Conservation (phyloP, 2,797 vertebrate genomes). For the Phoebastria nigripes region DNA sequence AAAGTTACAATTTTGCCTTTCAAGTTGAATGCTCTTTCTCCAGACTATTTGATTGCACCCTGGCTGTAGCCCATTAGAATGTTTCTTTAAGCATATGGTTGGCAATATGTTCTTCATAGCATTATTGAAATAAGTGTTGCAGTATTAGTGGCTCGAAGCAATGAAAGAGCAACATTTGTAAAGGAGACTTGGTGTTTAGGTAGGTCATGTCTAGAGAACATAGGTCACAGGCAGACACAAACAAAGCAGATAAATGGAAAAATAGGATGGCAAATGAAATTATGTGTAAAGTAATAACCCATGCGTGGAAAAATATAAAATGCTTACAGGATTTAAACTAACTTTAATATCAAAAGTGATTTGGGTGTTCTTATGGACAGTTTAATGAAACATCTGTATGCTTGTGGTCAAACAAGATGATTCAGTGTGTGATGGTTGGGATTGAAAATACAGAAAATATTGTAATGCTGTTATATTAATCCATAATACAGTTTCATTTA, state of each 20-base stretch:
- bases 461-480: background rate
- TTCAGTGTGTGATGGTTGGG: background rate
- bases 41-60: background rate
- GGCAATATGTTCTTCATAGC: background rate
- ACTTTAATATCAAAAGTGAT: background rate
- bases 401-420: background rate
- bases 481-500: background rate
- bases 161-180: background rate
- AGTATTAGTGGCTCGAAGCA: background rate
- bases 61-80: background rate
- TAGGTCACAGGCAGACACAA: background rate
- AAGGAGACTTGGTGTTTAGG: background rate
- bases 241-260: background rate
- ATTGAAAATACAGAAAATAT: background rate
- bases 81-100: background rate
- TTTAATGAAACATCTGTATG: background rate
- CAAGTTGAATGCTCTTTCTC: background rate
- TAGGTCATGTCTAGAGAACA: background rate
- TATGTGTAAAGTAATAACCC: background rate
- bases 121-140: background rate
- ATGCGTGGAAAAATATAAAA: background rate
- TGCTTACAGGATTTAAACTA: background rate
- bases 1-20: background rate
- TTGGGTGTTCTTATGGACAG: background rate
- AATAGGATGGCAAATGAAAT: background rate